phyloP scores from a whole-genome alignment of 2,113 vertebrate species.

The Mellivora capensis region DNA sequence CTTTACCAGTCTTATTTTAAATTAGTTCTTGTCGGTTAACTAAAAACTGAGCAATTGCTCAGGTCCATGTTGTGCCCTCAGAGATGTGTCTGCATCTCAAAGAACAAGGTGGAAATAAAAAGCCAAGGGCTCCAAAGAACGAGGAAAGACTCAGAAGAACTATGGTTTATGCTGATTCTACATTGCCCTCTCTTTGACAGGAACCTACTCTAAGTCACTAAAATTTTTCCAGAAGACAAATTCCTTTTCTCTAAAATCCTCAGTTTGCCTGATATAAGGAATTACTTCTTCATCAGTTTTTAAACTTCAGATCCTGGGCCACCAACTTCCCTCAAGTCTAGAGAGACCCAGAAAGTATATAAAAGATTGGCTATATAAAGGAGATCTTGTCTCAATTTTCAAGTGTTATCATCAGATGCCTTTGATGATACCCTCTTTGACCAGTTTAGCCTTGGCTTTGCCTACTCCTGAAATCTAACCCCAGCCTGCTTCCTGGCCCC shows the following conservation, averaged over 20 bases:
- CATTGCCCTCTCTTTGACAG: neutral
- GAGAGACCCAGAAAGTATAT: neutral
- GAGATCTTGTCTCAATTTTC: neutral
- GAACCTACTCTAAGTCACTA: neutral
- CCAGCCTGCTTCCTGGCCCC: neutral
- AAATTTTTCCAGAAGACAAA: neutral
- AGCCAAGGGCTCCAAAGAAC: neutral
- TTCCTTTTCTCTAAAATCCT: neutral
- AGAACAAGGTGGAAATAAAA: neutral
- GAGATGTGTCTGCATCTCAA: neutral
- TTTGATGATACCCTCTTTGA: neutral
- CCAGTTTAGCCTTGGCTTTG: neutral
- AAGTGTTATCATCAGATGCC: neutral
- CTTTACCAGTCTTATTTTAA: conserved; percentile 31
- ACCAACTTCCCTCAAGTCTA: neutral
- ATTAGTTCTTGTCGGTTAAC: neutral
- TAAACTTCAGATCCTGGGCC: neutral
- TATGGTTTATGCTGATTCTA: neutral
- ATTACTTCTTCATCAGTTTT: neutral
- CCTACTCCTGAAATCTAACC: neutral
- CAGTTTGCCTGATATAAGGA: neutral
- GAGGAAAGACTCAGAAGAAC: neutral
- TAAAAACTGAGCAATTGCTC: neutral
- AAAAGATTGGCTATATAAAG: neutral
- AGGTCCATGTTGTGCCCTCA: neutral